Evolutionary conservation across 2,797 vertebrate genomes (phyloP).

Genomic region (Fratercula arctica): DNA sequence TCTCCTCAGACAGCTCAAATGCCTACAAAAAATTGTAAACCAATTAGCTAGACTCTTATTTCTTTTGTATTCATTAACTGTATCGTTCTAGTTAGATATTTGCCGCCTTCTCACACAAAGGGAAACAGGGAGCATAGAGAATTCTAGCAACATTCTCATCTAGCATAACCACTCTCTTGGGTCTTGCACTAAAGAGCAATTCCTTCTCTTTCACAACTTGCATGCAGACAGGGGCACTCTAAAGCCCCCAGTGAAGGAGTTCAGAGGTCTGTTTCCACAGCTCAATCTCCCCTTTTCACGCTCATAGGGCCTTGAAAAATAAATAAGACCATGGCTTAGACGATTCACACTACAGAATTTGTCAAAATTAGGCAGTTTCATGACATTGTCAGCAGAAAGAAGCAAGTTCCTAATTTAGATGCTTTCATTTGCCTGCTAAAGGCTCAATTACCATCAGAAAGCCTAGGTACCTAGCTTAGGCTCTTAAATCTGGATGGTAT

Average conservation of each 20-base stretch:
- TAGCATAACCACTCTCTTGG: not conserved
- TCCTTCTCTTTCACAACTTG: not conserved
- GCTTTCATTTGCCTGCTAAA: constrained; percentile 25
- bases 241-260: not conserved
- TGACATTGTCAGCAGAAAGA: not conserved
- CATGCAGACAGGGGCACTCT: not conserved
- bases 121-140: not conserved
- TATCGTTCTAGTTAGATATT: not conserved
- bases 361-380: not conserved
- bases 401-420: not conserved
- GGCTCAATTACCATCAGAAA: constrained; percentile 13
- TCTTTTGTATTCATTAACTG: not conserved
- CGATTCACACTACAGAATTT: not conserved
- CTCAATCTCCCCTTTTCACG: not conserved
- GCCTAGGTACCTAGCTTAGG: not conserved
- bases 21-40: not conserved
- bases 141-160: not conserved
- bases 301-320: not conserved
- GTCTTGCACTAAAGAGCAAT: not conserved
- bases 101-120: not conserved
- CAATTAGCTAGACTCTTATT: not conserved
- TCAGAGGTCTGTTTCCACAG: not conserved
- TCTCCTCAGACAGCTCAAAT: not conserved
- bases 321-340: not conserved
- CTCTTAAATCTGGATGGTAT: not conserved